Base-by-base conservation (phyloP, 2,888 invertebrate genomes). In the Dasypogon diadema region DNA sequence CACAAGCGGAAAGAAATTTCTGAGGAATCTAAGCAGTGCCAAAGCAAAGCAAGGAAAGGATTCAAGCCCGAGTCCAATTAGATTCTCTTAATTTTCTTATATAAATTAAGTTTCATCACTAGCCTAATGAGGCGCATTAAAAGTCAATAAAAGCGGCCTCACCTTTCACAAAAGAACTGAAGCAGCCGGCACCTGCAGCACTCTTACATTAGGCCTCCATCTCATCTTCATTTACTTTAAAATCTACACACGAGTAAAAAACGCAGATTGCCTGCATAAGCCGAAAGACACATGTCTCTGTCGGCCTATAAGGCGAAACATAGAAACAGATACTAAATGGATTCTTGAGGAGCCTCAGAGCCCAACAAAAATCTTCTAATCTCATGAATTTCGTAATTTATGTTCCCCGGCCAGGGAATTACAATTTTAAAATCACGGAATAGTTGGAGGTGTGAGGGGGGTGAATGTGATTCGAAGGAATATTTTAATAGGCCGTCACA, bases 101-200 rank as follows among this genome's bases (percentile, higher is more conserved):
- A 65, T 46, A 65, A 65, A 65, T 65, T 65, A 46, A 65, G 48
- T 65, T 65, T 65, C 65, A 65, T 65, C 46, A 37, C 65, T 60
- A 65, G 48, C 22, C 30, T 75, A 75, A 75, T 75, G 75, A 65
- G 24, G n/a, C 24, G 26, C 65, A 75, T 75, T 65, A 75, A 75
- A 75, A 65, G 51, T 65, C 65, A 65, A 75, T 75, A 75, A 75
- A 75, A 75, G 54, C 42, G 26, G 65, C 42, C 48, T 55, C 63
- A 55, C 65, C 75, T 75, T 65, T 54, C 24, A 55, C 26, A 34
- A 60, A 74, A 54, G 46, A 68, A 70, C 18, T 42, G 21, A 24
- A 37, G 24, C 65, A 10, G 42, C 26, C 24, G 65, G 65, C 65
- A 65, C 65, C 65, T 65, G 65, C 65, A 65, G 46, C 24, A 42